These are phyloP conservation scores for Hippoglossus hippoglossus DNA, from an alignment of 2,797 vertebrate species.

Conservation along the genomic window DNA sequence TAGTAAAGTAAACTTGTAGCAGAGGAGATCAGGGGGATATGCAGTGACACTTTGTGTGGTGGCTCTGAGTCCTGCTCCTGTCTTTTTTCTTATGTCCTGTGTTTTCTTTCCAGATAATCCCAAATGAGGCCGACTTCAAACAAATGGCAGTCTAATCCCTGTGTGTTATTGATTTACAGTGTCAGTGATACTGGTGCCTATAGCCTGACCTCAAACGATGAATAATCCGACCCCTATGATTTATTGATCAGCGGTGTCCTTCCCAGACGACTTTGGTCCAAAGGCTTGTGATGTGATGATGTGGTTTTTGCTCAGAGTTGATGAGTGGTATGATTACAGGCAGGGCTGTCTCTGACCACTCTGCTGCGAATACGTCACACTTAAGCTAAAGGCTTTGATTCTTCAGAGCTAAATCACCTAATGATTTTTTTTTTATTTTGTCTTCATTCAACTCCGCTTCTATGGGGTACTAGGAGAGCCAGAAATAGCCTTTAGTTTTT, in stretches of 20 bases:
- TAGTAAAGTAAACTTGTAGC: background rate
- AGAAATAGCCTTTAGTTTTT: background rate
- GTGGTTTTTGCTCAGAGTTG: slow-evolving; percentile 29
- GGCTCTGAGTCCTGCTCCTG: slow-evolving; percentile 3
- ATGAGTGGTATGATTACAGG: slow-evolving; percentile 27
- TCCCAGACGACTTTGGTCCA: slow-evolving; percentile 47
- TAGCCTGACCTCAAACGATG: slow-evolving; percentile 44
- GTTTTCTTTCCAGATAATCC: slow-evolving; percentile 27
- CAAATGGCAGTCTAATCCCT: slow-evolving; percentile 39
- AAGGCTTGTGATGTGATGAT: slow-evolving; percentile 56
- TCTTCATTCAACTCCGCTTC: background rate
- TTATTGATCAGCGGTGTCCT: slow-evolving; percentile 64
- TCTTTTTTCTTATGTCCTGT: slow-evolving; percentile 10
- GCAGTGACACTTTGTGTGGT: background rate
- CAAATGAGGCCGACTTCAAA: slow-evolving; percentile 37
- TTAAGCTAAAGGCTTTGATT: slow-evolving; percentile 1
- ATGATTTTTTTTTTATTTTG: background rate
- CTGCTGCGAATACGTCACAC: background rate
- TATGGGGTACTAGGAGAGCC: background rate
- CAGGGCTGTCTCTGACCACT: slow-evolving; percentile 4
- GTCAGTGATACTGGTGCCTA: slow-evolving; percentile 22
- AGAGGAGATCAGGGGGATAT: background rate
- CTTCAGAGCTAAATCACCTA: slow-evolving; percentile 21
- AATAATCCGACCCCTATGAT: slow-evolving; percentile 40
- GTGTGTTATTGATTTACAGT: slow-evolving; percentile 45